These are phyloP conservation scores for Metridium senile DNA, from an alignment of 92 coral and sea anemone species.

Conservation along the genomic window DNA sequence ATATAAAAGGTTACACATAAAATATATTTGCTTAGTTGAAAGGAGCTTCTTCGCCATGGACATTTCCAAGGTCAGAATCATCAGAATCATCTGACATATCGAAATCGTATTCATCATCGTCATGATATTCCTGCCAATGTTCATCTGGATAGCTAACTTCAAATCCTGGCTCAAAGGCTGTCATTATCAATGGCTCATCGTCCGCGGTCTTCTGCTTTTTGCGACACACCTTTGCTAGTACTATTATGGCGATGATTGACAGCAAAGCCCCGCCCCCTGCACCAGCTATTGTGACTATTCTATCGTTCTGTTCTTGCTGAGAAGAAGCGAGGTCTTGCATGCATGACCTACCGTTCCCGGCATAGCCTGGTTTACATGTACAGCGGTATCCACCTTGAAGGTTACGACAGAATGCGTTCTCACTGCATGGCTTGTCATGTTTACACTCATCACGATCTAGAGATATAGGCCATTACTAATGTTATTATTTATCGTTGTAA, in stretches of 20 bases:
- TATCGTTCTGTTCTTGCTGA: conserved; percentile 31
- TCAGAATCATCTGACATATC: conserved; percentile 17
- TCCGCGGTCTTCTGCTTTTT: conserved; percentile 10
- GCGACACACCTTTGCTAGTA: conserved; percentile 27
- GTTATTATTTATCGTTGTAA: background rate
- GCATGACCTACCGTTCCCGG: conserved; percentile 59
- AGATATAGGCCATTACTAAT: background rate
- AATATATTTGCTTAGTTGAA: no score
- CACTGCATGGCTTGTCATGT: conserved; percentile 21
- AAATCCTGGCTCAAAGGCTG: conserved; percentile 29
- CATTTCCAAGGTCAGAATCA: conserved; percentile 15
- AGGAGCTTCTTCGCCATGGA: no score
- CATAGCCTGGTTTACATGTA: conserved; percentile 46
- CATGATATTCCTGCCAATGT: conserved; percentile 27
- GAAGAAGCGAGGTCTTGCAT: conserved; percentile 33
- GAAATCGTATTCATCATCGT: conserved; percentile 12
- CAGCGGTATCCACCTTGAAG: conserved; percentile 44
- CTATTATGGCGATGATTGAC: conserved; percentile 25
- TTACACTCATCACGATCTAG: conserved; percentile 51
- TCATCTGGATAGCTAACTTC: conserved; percentile 9
- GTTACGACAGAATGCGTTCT: conserved; percentile 52
- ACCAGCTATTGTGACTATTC: conserved; percentile 28
- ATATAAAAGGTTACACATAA: no score
- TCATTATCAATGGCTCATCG: conserved; percentile 6
- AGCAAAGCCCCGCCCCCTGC: conserved; percentile 32